Evolutionary conservation across 2,888 invertebrate genomes (phyloP).

Genomic region (Phrixothrix hirtus): DNA sequence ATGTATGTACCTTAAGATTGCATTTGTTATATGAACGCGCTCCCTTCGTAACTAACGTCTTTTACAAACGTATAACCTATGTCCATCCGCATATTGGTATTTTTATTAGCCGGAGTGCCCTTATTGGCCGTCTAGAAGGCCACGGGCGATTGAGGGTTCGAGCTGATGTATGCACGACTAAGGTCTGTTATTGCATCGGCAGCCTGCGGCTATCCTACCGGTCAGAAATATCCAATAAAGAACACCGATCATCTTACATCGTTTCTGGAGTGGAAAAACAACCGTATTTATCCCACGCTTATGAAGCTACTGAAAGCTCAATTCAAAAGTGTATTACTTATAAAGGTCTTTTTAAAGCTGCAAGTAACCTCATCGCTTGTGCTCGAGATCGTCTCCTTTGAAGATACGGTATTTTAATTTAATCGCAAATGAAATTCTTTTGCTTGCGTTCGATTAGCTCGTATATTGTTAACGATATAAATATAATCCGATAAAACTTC

Average conservation of each 20-base stretch:
- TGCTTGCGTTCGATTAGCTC: constrained; percentile 44
- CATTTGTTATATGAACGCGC: constrained; percentile 9
- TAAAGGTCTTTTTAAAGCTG: constrained; percentile 19
- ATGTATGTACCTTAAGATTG: constrained; percentile 14
- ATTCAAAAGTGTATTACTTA: constrained; percentile 25
- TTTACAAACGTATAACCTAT: constrained; percentile 49
- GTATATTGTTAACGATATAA: constrained; percentile 46
- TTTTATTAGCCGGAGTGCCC: constrained; percentile 48
- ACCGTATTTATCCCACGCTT: constrained; percentile 51
- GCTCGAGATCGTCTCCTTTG: constrained; percentile 34
- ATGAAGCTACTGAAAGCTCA: constrained; percentile 41
- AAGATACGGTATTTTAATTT: constrained; percentile 48
- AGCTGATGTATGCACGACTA: constrained; percentile 49
- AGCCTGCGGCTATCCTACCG: constrained; percentile 47
- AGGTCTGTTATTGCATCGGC: constrained; percentile 50
- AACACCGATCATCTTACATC: constrained; percentile 51
- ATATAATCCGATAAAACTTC: constrained; percentile 42
- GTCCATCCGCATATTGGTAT: constrained; percentile 48
- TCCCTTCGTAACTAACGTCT: constrained; percentile 30
- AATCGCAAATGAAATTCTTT: constrained; percentile 54
- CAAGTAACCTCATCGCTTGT: constrained; percentile 19
- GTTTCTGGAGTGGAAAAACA: constrained; percentile 53
- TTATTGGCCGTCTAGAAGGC: constrained; percentile 43
- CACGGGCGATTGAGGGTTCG: constrained; percentile 40
- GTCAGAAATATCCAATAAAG: constrained; percentile 53